Evolutionary conservation across 2,797 vertebrate genomes (phyloP).

Genomic region (Bradypus variegatus): DNA sequence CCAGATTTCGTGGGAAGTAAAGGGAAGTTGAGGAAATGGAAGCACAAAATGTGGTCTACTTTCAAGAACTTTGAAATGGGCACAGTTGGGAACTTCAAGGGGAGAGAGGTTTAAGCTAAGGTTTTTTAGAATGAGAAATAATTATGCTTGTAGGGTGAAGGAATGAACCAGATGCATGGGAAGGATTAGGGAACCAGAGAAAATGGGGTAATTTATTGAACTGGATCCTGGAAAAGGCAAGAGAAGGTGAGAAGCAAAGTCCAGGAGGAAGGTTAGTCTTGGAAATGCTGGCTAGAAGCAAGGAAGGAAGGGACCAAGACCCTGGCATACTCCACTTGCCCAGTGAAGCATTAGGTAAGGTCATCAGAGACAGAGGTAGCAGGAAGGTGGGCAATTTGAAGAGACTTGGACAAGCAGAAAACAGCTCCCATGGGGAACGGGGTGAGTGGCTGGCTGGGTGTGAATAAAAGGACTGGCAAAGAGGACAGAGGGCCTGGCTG

Average conservation of each 20-base stretch:
- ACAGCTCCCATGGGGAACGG: background rate
- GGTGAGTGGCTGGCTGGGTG: background rate
- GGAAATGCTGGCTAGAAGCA: background rate
- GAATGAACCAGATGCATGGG: background rate
- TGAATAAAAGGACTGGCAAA: constrained; percentile 5
- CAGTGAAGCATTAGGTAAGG: background rate
- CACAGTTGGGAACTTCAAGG: background rate
- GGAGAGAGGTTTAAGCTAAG: background rate
- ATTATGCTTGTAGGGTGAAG: background rate
- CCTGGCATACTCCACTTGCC: background rate
- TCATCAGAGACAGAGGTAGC: background rate
- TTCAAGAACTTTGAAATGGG: constrained; percentile 21
- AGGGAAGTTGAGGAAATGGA: constrained; percentile 6
- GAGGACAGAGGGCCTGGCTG: background rate
- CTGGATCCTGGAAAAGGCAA: background rate
- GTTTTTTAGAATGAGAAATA: constrained; percentile 12
- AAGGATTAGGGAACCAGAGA: background rate
- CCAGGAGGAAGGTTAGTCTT: background rate
- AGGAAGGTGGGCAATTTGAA: background rate
- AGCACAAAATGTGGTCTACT: background rate
- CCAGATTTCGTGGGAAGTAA: background rate
- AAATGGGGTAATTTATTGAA: background rate
- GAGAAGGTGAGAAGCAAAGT: background rate
- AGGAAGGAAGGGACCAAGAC: background rate
- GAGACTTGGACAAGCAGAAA: background rate